Evolutionary conservation across 1,140 invertebrate genomes (phyloP).

Genomic region (Rhyacophila brunnea): DNA sequence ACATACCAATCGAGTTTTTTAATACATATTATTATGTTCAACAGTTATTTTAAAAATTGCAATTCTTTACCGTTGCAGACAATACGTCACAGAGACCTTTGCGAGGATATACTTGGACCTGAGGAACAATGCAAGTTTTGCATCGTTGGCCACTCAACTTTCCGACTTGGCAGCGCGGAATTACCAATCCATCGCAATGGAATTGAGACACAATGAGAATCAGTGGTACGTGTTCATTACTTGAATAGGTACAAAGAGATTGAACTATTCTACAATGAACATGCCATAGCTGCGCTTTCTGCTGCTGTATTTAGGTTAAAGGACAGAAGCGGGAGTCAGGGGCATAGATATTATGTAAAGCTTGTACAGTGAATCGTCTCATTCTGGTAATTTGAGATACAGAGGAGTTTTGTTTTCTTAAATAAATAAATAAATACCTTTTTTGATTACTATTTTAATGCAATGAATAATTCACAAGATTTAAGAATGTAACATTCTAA

Average conservation of each 20-base stretch:
- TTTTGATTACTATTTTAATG: too few species aligned
- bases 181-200: slow-evolving; percentile 4
- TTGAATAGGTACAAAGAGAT: background rate
- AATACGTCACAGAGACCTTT: slow-evolving; percentile 11
- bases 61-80: background rate
- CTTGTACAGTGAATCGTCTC: background rate
- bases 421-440: too few species aligned
- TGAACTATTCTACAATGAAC: background rate
- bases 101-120: slow-evolving; percentile 10
- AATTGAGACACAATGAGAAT: slow-evolving; percentile 11
- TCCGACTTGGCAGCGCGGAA: slow-evolving; percentile 3
- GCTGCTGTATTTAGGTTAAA: too few species aligned
- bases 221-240: background rate
- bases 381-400: background rate
- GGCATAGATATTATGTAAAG: too few species aligned
- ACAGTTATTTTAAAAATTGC: background rate
- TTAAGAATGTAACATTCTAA: too few species aligned
- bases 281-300: background rate
- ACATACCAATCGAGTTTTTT: too few species aligned
- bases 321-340: too few species aligned
- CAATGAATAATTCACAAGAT: too few species aligned
- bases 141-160: slow-evolving; percentile 5
- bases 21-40: too few species aligned
- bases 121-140: slow-evolving; percentile 12
- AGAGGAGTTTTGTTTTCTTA: background rate